A percentile compares a stretch with the other conserved stretches of the same genome.
These are phyloP conservation scores for Phrynosoma platyrhinos DNA, from an alignment of 2,113 vertebrate genomes.

Conservation along the genomic window DNA sequence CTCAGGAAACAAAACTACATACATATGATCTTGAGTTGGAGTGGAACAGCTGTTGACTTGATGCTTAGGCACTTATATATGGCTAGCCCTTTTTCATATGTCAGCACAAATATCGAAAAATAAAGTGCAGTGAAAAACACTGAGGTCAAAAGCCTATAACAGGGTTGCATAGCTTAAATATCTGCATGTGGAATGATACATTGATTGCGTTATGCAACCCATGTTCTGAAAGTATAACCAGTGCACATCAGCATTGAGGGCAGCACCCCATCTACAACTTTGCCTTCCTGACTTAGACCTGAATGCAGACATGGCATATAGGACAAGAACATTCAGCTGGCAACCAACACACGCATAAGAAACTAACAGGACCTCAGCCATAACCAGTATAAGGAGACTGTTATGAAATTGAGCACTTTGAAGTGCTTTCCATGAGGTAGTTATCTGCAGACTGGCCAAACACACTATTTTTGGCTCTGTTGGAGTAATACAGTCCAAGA, in stretches of 20 bases:
- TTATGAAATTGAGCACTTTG: neutral
- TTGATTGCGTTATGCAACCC: neutral
- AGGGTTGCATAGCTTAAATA: neutral
- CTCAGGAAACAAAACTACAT: neutral
- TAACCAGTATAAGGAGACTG: no score
- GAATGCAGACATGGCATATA: no score
- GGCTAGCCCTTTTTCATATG: neutral
- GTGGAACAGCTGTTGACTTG: neutral
- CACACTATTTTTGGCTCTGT: neutral
- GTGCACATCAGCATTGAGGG: no score
- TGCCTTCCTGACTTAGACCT: no score
- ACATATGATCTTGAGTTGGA: neutral
- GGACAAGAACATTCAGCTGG: no score
- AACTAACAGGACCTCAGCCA: no score
- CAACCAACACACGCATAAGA: no score
- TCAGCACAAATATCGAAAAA: neutral
- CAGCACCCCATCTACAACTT: no score
- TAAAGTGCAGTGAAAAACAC: neutral
- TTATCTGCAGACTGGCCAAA: neutral
- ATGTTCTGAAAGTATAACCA: neutral
- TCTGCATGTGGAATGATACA: neutral
- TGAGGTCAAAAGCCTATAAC: no score
- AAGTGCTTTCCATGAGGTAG: neutral
- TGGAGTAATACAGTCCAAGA: neutral
- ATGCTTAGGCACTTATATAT: neutral